Conservation (phyloP, 2,888 invertebrate genomes). For the Diogma glabrata region DNA sequence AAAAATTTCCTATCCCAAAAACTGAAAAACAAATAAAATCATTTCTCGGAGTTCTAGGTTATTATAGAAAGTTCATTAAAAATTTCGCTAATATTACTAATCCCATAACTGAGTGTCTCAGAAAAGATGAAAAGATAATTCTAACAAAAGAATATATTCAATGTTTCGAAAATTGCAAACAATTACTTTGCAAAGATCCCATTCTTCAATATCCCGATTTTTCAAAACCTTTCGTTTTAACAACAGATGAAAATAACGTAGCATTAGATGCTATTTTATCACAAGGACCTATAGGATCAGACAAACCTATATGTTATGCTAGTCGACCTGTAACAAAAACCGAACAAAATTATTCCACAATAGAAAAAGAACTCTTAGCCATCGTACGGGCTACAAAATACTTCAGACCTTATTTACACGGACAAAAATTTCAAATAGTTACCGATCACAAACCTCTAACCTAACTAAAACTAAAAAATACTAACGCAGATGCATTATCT, state of each 20-base stretch:
- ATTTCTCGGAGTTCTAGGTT: background rate
- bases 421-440: too few relatives aligned
- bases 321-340: too few relatives aligned
- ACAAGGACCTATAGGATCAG: background rate
- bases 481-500: too few relatives aligned
- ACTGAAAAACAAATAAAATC: background rate
- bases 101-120: conserved; percentile 16
- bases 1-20: background rate
- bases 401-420: too few relatives aligned
- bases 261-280: background rate
- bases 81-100: conserved; percentile 15
- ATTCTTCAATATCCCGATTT: background rate
- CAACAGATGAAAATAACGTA: background rate
- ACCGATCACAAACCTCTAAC: too few relatives aligned
- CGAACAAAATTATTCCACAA: too few relatives aligned
- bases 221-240: background rate
- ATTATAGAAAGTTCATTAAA: conserved; percentile 8
- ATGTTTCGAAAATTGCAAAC: background rate
- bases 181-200: too few relatives aligned
- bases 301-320: background rate
- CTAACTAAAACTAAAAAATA: too few relatives aligned
- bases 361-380: too few relatives aligned
- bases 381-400: too few relatives aligned
- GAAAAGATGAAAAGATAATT: conserved; percentile 11
- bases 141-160: background rate